Conservation (phyloP, 2,888 invertebrate species). For the Ophioninae sp. region DNA sequence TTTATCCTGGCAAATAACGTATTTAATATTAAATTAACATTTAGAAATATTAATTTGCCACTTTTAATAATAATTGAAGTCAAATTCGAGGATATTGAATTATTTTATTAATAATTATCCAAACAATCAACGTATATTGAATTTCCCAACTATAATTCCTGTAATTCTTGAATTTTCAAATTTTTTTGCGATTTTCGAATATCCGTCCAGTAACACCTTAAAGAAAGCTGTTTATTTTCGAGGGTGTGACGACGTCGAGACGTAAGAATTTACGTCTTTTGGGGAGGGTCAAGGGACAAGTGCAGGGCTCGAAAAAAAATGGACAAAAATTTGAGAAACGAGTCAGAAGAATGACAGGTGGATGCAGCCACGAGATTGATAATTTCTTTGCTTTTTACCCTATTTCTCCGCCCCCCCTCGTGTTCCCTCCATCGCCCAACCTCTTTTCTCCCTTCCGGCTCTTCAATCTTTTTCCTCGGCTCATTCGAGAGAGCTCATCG, state of each 20-base stretch:
- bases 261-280: constrained; percentile 75
- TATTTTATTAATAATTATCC: too few relatives aligned
- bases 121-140: too few relatives aligned
- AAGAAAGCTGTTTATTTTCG: constrained; percentile 72
- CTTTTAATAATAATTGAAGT: too few relatives aligned
- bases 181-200: not conserved
- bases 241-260: constrained; percentile 56
- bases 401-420: not conserved
- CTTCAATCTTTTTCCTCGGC: not conserved
- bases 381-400: constrained; percentile 9
- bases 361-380: constrained; percentile 62
- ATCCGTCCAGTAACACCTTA: constrained; percentile 28
- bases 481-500: constrained; percentile 21
- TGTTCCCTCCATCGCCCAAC: not conserved
- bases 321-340: constrained; percentile 38
- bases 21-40: too few relatives aligned
- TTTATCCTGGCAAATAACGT: too few relatives aligned
- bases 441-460: not conserved
- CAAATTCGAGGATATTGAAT: too few relatives aligned
- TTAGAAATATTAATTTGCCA: too few relatives aligned
- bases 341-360: constrained; percentile 67
- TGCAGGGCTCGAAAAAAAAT: constrained; percentile 68
- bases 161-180: too few relatives aligned
- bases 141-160: too few relatives aligned
- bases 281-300: constrained; percentile 79